Evolutionary conservation across 2,113 vertebrate species (phyloP).

Genomic region (Pollimyrus isidori): DNA sequence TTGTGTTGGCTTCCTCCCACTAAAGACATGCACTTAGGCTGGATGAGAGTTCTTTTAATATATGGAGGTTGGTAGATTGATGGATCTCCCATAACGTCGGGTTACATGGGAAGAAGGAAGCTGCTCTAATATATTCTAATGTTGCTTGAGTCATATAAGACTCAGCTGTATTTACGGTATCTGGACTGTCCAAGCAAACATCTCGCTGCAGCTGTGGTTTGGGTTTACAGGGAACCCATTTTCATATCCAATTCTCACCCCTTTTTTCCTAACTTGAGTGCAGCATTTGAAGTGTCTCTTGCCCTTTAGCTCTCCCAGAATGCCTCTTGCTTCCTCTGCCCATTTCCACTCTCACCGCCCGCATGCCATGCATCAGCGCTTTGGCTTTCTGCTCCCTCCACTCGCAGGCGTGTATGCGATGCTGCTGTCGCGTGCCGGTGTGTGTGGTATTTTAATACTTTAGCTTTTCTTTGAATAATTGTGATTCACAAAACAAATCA

Average conservation of each 20-base stretch:
- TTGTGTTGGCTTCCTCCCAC: not conserved
- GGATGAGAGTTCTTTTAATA: not conserved
- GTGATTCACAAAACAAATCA: conserved; percentile 18
- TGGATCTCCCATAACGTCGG: not conserved
- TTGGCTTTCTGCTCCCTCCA: not conserved
- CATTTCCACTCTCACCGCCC: not conserved
- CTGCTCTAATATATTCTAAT: not conserved
- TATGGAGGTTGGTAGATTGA: not conserved
- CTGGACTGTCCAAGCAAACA: not conserved
- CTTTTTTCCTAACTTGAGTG: not conserved
- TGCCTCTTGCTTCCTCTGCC: not conserved
- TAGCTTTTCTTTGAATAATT: conserved; percentile 42
- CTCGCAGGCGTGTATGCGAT: conserved; percentile 22
- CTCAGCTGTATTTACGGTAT: not conserved
- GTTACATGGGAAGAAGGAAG: not conserved
- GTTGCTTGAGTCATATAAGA: not conserved
- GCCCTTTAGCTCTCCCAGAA: not conserved
- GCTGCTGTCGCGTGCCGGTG: conserved; percentile 24
- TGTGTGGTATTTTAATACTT: conserved; percentile 24
- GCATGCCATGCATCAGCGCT: not conserved
- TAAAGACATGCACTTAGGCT: not conserved
- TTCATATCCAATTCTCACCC: not conserved
- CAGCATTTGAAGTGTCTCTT: not conserved
- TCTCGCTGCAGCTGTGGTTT: not conserved
- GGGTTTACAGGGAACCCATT: not conserved